Evolutionary conservation across 2,113 vertebrate genomes (phyloP), one percentile per base, ranked within the genome.

Genomic region (Zosterops japonicus): DNA sequence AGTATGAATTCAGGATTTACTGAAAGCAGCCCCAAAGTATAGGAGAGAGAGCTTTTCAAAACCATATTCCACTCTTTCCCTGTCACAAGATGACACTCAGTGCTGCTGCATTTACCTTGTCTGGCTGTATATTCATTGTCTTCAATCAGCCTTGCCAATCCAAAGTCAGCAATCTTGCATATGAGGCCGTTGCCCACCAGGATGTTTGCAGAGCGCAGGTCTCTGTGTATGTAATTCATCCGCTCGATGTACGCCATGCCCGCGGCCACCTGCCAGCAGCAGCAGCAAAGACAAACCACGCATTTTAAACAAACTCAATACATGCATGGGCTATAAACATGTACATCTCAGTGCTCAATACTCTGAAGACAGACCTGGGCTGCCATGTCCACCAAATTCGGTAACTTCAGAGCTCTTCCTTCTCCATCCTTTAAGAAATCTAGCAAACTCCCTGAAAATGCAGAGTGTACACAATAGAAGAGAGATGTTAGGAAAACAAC

Each of bases 161-260:
- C 99, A 3, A 99, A 99, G 96, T 99, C 99, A 0, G 99, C 99
- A 55, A 99, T 99, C 98, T 99, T 99, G 97, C 99, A 99, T 93
- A 99, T 99, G 24, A 99, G 97, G 93, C 98, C 99, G 57, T 99
- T 99, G 25, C 98, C 99, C 39, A 99, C 99, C 83, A 99, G 98
- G 89, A 99, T 99, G 97, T 99, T 99, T 82, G 99, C 99, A 6
- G 99, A 99, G 39, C 99, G 98, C 91, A 99, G 98, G 67, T 99
- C 99, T 97, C 99, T 98, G 97, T 99, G 99, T 94, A 99, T 99
- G 75, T 99, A 99, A 97, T 99, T 99, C 99, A 99, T 99, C 83
- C 99, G 98, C 97, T 99, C 99, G 4, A 99, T 99, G 97, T 99
- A 99, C 15, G 99, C 99, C 99, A 99, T 99, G 33, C 99, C 99